These are phyloP conservation scores for Chrysaora quinquecirrha DNA, from an alignment of 30 jellyfish, hydroid and myxozoan species.

Conservation along the genomic window DNA sequence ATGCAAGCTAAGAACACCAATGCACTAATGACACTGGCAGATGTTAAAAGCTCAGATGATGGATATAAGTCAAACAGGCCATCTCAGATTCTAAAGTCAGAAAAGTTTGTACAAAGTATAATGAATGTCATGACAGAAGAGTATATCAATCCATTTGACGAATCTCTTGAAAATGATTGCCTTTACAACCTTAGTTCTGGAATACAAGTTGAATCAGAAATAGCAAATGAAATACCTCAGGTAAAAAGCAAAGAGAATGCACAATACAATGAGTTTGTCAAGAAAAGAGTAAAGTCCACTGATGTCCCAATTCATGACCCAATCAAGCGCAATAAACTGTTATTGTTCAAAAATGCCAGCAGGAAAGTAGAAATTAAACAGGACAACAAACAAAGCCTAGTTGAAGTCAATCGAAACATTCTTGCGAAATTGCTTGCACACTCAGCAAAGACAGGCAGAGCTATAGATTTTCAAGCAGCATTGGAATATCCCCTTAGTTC, in stretches of 20 bases:
- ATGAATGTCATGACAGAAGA: no score
- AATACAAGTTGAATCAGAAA: no score
- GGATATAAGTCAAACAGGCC: neutral
- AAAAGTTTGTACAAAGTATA: no score
- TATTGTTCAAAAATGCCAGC: constrained; percentile 13
- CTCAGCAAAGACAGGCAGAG: constrained; percentile 26
- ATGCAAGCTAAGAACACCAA: constrained; percentile 32
- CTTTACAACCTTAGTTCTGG: no score
- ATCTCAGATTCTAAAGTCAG: constrained; percentile 8
- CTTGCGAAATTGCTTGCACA: constrained; percentile 33
- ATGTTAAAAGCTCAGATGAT: constrained; percentile 7
- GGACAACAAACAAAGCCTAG: constrained; percentile 3
- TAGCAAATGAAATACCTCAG: no score
- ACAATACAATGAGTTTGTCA: constrained; percentile 11
- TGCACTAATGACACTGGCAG: constrained; percentile 21
- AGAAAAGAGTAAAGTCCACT: constrained; percentile 2
- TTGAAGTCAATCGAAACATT: constrained; percentile 22
- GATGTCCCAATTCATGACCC: constrained; percentile 13
- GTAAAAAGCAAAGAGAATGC: no score
- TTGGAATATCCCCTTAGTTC: constrained; percentile 41
- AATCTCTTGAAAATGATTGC: no score
- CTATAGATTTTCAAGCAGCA: constrained; percentile 25
- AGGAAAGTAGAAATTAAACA: neutral
- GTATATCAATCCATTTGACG: no score
- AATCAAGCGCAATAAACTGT: constrained; percentile 6